Base-by-base conservation (phyloP, 1,140 invertebrate species). In the Metaphire vulgaris region DNA sequence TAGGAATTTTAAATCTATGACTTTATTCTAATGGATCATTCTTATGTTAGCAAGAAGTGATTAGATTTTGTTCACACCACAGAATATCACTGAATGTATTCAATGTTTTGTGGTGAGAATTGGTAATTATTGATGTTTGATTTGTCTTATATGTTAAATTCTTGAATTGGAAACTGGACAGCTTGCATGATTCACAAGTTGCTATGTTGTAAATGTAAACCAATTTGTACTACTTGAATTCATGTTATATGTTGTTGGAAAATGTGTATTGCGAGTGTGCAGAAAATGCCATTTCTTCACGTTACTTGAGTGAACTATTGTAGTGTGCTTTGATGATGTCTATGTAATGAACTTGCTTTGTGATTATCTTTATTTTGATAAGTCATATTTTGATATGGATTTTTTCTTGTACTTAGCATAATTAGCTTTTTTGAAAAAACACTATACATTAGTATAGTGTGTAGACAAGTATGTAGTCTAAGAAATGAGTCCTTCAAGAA, bases 381-480 rank as follows among this genome's bases (percentile, higher is more conserved):
- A 56, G 41, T 56, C 41, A 56, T 56, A 56, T 56, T 56, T 56
- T 56, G 41, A 56, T 56, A 56, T 56, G 41, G n/a, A n/a, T n/a
- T n/a, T n/a, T n/a, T n/a, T n/a, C n/a, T n/a, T n/a, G n/a, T n/a
- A n/a, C n/a, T n/a, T n/a, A n/a, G n/a, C n/a, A n/a, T n/a, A n/a
- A n/a, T n/a, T n/a, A n/a, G n/a, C n/a, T n/a, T n/a, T n/a, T n/a
- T n/a, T n/a, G n/a, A n/a, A n/a, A n/a, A n/a, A n/a, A n/a, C n/a
- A n/a, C n/a, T n/a, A n/a, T n/a, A n/a, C n/a, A n/a, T n/a, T n/a
- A n/a, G n/a, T n/a, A n/a, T n/a, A n/a, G n/a, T n/a, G n/a, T n/a
- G n/a, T n/a, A n/a, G n/a, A n/a, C n/a, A n/a, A n/a, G n/a, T n/a
- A n/a, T n/a, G n/a, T n/a, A n/a, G n/a, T n/a, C n/a, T n/a, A n/a